Base-by-base conservation (phyloP, 2,888 invertebrate species). In the Ectemnius continuus region DNA sequence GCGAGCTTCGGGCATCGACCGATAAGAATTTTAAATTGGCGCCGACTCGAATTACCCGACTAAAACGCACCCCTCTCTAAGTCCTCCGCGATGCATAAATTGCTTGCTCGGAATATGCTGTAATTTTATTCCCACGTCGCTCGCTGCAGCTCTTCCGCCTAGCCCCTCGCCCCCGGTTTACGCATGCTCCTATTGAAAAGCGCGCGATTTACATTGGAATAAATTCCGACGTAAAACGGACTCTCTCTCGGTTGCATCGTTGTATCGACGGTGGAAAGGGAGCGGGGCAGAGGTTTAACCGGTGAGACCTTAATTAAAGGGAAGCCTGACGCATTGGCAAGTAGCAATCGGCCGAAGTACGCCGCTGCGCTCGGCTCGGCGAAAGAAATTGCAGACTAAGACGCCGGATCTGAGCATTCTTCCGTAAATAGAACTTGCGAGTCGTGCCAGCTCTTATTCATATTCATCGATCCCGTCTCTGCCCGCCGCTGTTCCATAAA, bases 271-370 rank as follows among this genome's bases (percentile, higher is more conserved):
- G 36, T 36, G 36, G 36, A 36, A 14, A 13, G 16, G 13, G 52
- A 14, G n/a, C 14, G 52, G 1, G 52, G 16, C 5, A 14, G 16
- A 52, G n/a, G 14, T 16, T 16, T 52, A 14, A 14, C n/a, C 14
- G n/a, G 63, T 58, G 52, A 52, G 18, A 47, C 62, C 62, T 79
- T 82, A 80, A 70, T 81, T 82, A 82, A 76, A 72, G 68, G 63
- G 64, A 36, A 14, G 67, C 64, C 64, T 67, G 72, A 76, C 69
- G 72, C 77, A 74, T 75, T 70, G 61, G 76, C 67, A 75, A 80
- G 77, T 63, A 69, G 81, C 83, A 79, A 73, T 81, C 67, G 74
- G 57, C 73, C 61, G 64, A 73, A 77, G 83, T 80, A 83, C 36
- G 76, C 77, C 73, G 59, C 58, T 61, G 73, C 68, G 46, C 69